Conservation (phyloP, 1,140 invertebrate genomes). For the Paracyclopina nana region DNA sequence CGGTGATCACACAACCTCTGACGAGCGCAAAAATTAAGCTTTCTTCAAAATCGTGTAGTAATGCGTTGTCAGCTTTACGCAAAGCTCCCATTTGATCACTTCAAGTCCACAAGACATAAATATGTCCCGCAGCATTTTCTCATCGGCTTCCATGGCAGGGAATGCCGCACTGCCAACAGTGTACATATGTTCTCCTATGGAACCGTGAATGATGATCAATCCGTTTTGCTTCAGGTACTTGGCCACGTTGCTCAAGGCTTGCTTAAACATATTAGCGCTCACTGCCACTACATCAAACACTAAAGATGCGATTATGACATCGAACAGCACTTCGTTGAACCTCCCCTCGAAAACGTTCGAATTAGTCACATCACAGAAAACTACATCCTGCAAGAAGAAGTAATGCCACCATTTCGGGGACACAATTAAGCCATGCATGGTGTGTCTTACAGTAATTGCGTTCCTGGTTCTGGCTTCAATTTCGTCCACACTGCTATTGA, state of each 20-base stretch:
- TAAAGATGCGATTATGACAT: conserved; percentile 5
- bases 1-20: too few species aligned
- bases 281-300: conserved; percentile 8
- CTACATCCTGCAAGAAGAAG: not conserved
- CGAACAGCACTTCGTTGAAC: not conserved
- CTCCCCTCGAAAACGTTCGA: not conserved
- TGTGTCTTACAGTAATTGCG: not conserved
- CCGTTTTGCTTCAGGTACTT: not conserved
- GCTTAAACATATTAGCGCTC: not conserved
- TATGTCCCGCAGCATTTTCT: not conserved
- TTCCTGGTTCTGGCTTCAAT: not conserved
- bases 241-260: not conserved
- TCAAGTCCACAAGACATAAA: not conserved
- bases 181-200: conserved; percentile 4
- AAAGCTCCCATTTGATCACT: conserved; percentile 5
- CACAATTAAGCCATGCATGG: not conserved
- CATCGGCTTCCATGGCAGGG: conserved; percentile 12
- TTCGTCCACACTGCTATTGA: not conserved
- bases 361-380: not conserved
- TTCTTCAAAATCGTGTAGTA: conserved; percentile 2
- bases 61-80: not conserved
- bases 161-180: conserved; percentile 13
- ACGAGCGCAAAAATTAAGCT: too few species aligned
- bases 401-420: not conserved
- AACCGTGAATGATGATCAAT: conserved; percentile 2